These are phyloP conservation scores for Hipparchia sbordonii DNA, from an alignment of 2,888 invertebrate genomes.

Conservation along the genomic window DNA sequence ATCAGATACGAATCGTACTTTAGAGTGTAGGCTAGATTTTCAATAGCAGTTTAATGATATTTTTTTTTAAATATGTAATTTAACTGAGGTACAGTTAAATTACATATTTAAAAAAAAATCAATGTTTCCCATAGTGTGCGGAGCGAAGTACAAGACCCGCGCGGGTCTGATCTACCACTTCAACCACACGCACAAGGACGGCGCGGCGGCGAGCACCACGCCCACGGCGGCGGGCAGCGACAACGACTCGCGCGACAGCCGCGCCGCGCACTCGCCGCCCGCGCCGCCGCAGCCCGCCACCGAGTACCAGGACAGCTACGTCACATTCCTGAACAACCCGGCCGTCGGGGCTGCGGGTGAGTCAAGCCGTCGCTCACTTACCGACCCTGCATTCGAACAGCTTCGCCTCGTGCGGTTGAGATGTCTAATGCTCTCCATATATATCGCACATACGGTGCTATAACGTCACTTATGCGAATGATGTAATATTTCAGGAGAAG, in stretches of 20 bases:
- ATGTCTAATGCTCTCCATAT: no score
- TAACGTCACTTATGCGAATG: no score
- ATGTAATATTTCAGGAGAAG: no score
- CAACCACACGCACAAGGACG: constrained; percentile 90
- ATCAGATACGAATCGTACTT: no score
- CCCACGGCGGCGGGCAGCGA: constrained; percentile 66
- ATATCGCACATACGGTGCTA: no score
- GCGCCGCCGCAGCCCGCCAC: constrained; percentile 61
- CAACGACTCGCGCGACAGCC: constrained; percentile 52
- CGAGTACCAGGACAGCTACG: constrained; percentile 87
- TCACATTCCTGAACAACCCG: constrained; percentile 85
- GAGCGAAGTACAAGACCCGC: constrained; percentile 97
- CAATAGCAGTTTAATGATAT: neutral
- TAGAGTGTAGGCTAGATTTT: no score
- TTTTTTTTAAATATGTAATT: no score
- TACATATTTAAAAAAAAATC: no score
- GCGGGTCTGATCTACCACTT: constrained; percentile 98
- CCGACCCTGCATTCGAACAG: neutral
- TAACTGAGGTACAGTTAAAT: no score
- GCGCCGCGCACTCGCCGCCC: constrained; percentile 50
- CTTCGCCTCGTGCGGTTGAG: no score
- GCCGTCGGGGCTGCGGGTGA: constrained; percentile 59
- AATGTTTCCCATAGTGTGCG: constrained; percentile 86
- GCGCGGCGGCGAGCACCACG: constrained; percentile 53
- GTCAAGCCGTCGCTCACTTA: neutral